phyloP scores from a whole-genome alignment of 35 echinoderm and acorn worm species.

The Eucidaris tribuloides region DNA sequence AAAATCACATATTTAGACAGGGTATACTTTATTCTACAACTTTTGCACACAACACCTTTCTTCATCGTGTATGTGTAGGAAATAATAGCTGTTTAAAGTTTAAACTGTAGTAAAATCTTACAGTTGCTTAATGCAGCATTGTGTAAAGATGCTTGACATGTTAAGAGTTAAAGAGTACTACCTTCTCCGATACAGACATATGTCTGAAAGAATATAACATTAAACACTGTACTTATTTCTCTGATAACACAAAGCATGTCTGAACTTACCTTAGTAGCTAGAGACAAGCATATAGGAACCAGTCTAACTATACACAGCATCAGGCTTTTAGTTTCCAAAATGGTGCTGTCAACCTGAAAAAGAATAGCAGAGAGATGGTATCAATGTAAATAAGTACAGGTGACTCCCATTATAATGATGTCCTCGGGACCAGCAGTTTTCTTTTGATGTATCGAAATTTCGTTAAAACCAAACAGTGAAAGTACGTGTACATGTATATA shows the following conservation, averaged over 20 bases:
- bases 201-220: neutral
- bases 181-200: neutral
- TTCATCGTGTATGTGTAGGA: too few species aligned
- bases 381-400: too few species aligned
- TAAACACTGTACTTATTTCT: neutral
- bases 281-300: conserved; percentile 77
- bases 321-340: conserved; percentile 90
- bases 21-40: too few species aligned
- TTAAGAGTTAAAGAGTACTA: neutral
- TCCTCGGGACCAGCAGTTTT: too few species aligned
- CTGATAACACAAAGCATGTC: neutral
- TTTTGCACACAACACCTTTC: too few species aligned
- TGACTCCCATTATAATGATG: neutral
- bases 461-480: too few species aligned
- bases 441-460: too few species aligned
- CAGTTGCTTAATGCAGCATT: neutral
- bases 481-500: too few species aligned
- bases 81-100: neutral
- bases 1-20: neutral
- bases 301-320: conserved; percentile 63
- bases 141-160: too few species aligned
- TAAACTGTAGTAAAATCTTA: neutral
- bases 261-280: conserved; percentile 68
- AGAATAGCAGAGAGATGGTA: neutral
- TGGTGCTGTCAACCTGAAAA: conserved; percentile 82